phyloP scores from a whole-genome alignment of 2,113 vertebrate genomes.

The Microcebus griseorufus region DNA sequence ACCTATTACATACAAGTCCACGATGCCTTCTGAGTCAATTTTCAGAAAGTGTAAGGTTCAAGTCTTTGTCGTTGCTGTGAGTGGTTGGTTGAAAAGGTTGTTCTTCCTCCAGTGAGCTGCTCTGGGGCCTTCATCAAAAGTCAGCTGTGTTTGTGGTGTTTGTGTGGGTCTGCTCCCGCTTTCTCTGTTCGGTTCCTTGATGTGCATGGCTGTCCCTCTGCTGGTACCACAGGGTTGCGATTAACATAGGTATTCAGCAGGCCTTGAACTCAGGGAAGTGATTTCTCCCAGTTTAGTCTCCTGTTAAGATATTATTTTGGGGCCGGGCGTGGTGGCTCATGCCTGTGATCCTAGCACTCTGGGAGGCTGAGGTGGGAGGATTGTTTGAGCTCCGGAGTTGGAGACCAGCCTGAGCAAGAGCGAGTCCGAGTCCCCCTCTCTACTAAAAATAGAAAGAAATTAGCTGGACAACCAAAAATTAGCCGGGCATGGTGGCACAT shows the following conservation, averaged over 20 bases:
- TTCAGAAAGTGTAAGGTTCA: background rate
- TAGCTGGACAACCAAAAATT: no score
- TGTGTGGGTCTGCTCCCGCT: background rate
- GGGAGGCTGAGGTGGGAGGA: no score
- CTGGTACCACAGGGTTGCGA: rapidly evolving
- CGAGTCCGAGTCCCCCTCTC: no score
- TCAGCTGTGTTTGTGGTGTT: background rate
- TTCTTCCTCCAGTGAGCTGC: no score
- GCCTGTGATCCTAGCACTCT: no score
- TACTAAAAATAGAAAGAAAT: no score
- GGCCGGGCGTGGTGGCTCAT: rapidly evolving
- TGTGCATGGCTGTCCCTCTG: no score
- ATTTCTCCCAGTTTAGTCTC: background rate
- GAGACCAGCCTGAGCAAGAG: no score
- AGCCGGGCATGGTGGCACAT: no score
- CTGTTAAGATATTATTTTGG: background rate
- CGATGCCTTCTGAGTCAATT: background rate
- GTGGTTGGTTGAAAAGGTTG: background rate
- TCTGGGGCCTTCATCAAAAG: background rate
- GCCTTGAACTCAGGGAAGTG: no score
- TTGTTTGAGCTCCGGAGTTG: no score
- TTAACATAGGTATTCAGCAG: background rate
- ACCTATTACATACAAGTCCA: background rate
- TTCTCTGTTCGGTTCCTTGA: background rate
- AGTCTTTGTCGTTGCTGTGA: background rate